phyloP scores from a whole-genome alignment of 53 echinoderm and acorn worm species.

The Apostichopus leukothele region DNA sequence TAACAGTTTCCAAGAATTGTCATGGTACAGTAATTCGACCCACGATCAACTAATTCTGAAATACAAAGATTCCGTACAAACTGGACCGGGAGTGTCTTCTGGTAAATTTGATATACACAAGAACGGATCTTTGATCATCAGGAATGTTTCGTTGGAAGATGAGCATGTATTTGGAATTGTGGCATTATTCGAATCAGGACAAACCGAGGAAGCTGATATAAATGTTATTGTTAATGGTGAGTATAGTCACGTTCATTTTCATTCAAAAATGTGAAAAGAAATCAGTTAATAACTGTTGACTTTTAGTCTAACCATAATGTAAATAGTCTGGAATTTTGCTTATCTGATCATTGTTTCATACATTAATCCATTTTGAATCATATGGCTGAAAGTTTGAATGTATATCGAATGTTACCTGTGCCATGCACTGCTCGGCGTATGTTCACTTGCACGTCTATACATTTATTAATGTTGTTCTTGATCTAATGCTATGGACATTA shows the following conservation, averaged over 20 bases:
- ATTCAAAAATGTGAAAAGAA: too few species aligned
- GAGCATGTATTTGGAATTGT: not conserved
- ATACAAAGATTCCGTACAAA: slow-evolving; percentile 1
- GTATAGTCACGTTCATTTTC: not conserved
- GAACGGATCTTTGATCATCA: not conserved
- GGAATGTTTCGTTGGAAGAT: not conserved
- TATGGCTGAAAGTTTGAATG: too few species aligned
- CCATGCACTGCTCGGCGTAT: too few species aligned
- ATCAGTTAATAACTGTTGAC: too few species aligned
- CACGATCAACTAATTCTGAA: not conserved
- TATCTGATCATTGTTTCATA: too few species aligned
- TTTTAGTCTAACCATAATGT: too few species aligned
- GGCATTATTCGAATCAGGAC: not conserved
- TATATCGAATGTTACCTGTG: too few species aligned
- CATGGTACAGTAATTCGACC: not conserved
- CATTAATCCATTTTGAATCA: too few species aligned
- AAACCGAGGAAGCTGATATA: not conserved
- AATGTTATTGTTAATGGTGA: not conserved
- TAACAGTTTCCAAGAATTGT: not conserved
- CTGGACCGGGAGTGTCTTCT: not conserved
- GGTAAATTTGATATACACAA: not conserved
- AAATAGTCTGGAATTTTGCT: too few species aligned
- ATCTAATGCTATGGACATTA: too few species aligned
- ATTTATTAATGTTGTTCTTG: too few species aligned
- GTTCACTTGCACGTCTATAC: too few species aligned